Conservation (phyloP, 2,888 invertebrate genomes). For the Spicauda simplicius region DNA sequence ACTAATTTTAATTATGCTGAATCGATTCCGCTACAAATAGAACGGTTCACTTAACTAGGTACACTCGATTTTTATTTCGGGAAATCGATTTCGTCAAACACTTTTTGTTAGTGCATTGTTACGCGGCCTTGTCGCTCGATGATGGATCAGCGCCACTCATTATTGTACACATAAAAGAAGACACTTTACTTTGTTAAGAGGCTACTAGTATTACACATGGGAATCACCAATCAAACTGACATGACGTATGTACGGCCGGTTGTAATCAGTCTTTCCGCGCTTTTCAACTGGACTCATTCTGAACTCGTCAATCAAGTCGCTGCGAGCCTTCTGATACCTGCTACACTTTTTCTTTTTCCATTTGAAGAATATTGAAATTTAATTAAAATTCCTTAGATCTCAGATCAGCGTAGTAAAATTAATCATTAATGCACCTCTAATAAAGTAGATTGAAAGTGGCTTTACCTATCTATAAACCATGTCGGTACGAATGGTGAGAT, state of each 20-base stretch:
- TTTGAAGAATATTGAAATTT: conserved; percentile 65
- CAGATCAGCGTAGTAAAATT: conserved; percentile 47
- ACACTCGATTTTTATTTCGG: conserved; percentile 40
- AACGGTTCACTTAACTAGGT: conserved; percentile 35
- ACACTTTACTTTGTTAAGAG: conserved; percentile 56
- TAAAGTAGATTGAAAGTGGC: conserved; percentile 30
- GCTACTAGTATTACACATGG: conserved; percentile 84
- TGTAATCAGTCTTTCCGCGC: conserved; percentile 66
- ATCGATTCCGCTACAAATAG: conserved; percentile 56
- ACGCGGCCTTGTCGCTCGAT: conserved; percentile 70
- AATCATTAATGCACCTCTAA: conserved; percentile 39
- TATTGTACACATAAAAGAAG: conserved; percentile 50
- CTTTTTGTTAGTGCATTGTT: conserved; percentile 60
- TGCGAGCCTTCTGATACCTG: conserved; percentile 54
- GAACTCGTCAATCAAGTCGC: conserved; percentile 72
- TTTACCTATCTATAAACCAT: background rate
- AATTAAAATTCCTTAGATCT: conserved; percentile 67
- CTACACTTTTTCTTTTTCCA: conserved; percentile 58
- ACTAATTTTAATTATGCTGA: conserved; percentile 67
- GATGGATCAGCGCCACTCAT: conserved; percentile 63
- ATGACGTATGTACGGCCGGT: conserved; percentile 68
- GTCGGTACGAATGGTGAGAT: background rate
- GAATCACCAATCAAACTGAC: conserved; percentile 83
- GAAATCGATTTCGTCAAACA: conserved; percentile 47
- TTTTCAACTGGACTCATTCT: conserved; percentile 59